These are phyloP conservation scores for Lycorma delicatula DNA, from an alignment of 1,140 invertebrate genomes.

Conservation along the genomic window DNA sequence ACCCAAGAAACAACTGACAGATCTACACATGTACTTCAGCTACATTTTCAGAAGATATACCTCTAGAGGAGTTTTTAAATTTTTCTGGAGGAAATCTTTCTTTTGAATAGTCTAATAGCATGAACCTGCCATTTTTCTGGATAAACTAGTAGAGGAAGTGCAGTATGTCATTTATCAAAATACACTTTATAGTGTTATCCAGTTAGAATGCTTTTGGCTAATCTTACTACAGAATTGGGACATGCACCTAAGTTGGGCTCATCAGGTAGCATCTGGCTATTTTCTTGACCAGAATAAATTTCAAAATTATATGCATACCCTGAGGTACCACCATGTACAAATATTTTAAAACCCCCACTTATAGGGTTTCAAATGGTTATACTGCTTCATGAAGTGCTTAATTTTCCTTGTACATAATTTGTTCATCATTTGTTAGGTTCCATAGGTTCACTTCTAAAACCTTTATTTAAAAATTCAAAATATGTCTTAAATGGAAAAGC, in stretches of 20 bases:
- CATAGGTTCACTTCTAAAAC: slow-evolving; percentile 2
- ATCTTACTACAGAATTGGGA: slow-evolving; percentile 22
- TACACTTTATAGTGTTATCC: slow-evolving; percentile 22
- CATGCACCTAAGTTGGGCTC: slow-evolving; percentile 22
- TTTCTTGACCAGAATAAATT: slow-evolving; percentile 19
- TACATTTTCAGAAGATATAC: too few relatives aligned
- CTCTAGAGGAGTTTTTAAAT: too few relatives aligned
- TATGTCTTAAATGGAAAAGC: slow-evolving; percentile 12
- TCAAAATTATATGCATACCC: slow-evolving; percentile 27
- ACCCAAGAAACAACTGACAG: too few relatives aligned
- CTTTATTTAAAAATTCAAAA: slow-evolving; percentile 13
- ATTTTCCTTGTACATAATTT: slow-evolving; percentile 17
- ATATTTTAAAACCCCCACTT: slow-evolving; percentile 27
- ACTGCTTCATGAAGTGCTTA: slow-evolving; percentile 21
- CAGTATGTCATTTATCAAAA: slow-evolving; percentile 30
- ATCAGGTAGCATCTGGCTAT: slow-evolving; percentile 13
- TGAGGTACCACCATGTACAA: slow-evolving; percentile 17
- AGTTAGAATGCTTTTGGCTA: slow-evolving; percentile 16
- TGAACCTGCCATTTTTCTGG: slow-evolving; percentile 20
- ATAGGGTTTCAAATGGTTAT: slow-evolving; percentile 26
- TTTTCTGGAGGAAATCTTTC: slow-evolving; percentile 2
- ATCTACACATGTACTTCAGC: too few relatives aligned
- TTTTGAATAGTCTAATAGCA: slow-evolving; percentile 17
- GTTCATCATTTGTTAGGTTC: slow-evolving; percentile 16
- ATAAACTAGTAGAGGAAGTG: slow-evolving; percentile 18